Evolutionary conservation across 2,113 vertebrate species (phyloP), one percentile per base, ranked within the genome.

Genomic region (Charina bottae): DNA sequence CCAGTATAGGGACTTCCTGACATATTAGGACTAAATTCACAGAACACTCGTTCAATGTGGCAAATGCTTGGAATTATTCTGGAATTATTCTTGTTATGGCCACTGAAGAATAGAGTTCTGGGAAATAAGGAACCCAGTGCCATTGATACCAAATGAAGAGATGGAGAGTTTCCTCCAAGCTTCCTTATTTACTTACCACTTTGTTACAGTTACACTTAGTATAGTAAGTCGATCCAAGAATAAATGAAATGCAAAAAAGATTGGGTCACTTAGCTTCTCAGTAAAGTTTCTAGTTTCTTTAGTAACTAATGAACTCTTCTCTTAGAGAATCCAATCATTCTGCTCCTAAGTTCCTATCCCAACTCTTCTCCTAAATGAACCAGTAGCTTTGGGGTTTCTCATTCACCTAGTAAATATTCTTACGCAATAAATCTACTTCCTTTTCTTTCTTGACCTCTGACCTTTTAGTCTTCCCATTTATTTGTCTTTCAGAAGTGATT

Each of bases 401-500:
- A 56, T 86, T 55, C 54, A 10, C 42, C 59, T 26, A 49, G 10
- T 53, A 11, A 89, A 53, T 54, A 19, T 46, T 89, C 26, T 68
- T 68, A 53, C 3, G 28, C 60, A 68, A 21, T 11, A 68, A 6
- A 68, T n/a, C 42, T 89, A 89, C 11, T 68, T n/a, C 42, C 37
- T 64, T 49, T 49, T 46, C 87, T 64, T 5, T 42, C 28, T 17
- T 87, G 53, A 33, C 28, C 26, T 55, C 84, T 85, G 84, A 54
- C 28, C n/a, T 56, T 55, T 56, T 9, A 54, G 26, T 55, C 4
- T 86, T 15, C 37, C 13, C 33, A 42, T 89, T 24, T 84, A 42
- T 90, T 90, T 90, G 26, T 60, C 56, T 49, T 90, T 46, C 78
- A 90, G 90, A 60, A 53, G 26, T 85, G 19, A 28, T 49, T 13